Evolutionary conservation across 92 coral and sea anemone species (phyloP).

Genomic region (Galaxea fascicularis): DNA sequence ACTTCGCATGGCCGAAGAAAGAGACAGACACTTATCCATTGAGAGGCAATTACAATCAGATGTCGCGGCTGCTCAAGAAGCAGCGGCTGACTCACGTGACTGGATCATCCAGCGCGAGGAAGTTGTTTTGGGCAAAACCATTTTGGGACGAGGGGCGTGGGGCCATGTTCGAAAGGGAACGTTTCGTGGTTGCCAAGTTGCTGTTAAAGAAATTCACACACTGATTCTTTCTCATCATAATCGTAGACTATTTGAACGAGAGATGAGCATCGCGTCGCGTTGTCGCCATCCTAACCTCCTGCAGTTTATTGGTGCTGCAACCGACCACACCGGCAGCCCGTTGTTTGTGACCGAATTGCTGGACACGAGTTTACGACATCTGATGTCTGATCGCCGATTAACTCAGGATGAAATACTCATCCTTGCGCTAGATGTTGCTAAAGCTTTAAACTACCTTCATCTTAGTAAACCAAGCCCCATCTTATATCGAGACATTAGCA

Average conservation of each 20-base stretch:
- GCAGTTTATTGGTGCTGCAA: slow-evolving; percentile 97
- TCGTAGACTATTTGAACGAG: slow-evolving; percentile 92
- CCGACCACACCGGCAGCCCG: slow-evolving; percentile 79
- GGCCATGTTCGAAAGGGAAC: slow-evolving; percentile 88
- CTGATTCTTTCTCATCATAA: slow-evolving; percentile 95
- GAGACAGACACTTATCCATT: slow-evolving; percentile 48
- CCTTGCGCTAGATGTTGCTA: slow-evolving; percentile 83
- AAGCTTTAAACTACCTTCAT: slow-evolving; percentile 91
- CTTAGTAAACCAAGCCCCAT: slow-evolving; percentile 93
- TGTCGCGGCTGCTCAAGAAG: slow-evolving; percentile 48
- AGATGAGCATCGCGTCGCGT: slow-evolving; percentile 97
- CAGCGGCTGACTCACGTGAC: slow-evolving; percentile 92
- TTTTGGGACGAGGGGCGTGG: slow-evolving; percentile 97
- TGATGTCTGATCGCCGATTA: slow-evolving; percentile 84
- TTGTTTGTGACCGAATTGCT: slow-evolving; percentile 90
- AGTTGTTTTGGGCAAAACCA: slow-evolving; percentile 71
- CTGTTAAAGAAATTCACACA: slow-evolving; percentile 94
- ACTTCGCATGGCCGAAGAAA: slow-evolving; percentile 59
- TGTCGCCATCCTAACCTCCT: slow-evolving; percentile 93
- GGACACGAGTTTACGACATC: slow-evolving; percentile 82
- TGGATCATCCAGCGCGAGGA: slow-evolving; percentile 96
- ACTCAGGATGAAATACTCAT: slow-evolving; percentile 87
- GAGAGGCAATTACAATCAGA: slow-evolving; percentile 49
- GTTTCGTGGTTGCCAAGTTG: slow-evolving; percentile 90
- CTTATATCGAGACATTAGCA: slow-evolving; percentile 96